Base-by-base conservation (phyloP, 2,888 invertebrate genomes). In the Erpobdella octoculata region DNA sequence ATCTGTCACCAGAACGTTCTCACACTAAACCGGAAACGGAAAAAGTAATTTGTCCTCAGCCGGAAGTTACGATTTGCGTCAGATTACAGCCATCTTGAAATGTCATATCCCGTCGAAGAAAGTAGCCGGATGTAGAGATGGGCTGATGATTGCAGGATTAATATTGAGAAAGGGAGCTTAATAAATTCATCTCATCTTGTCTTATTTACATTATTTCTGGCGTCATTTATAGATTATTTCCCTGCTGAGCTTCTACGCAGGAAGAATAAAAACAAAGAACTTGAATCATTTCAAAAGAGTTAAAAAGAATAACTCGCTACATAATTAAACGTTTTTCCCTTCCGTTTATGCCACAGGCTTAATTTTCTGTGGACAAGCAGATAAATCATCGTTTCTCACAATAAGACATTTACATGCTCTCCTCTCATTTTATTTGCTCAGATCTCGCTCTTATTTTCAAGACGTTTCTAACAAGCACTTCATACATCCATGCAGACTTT, bases 71-170 rank as follows among this genome's bases (percentile, higher is more conserved):
- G 62, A 62, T 62, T 53, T 53, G 53, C 53, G 53, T 53, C 53
- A 53, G 53, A 53, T 53, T 53, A 53, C 62, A 35, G 62, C 62
- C 62, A 62, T 62, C 62, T 62, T 62, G 62, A 62, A 62, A 62
- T 62, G 62, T 62, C 35, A 62, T 35, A 35, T 62, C 62, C 31
- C 62, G 35, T 62, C 53, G 53, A 53, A 62, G 62, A 62, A 33
- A 62, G 62, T 62, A 33, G 62, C 31, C 31, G 62, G 62, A 31
- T 28, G 31, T 33, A 62, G 62, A 35, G 62, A 62, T 62, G 62
- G 28, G 35, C 62, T 62, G 62, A 28, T 33, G 31, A 33, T 35
- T 62, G 33, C n/a, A n/a, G 62, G 62, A 62, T 62, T 62, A 62
- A 62, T 62, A 62, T 62, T 62, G 62, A 31, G 53, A 28, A 21